Evolutionary conservation across 1,140 invertebrate genomes (phyloP).

Genomic region (Anastrepha obliqua): DNA sequence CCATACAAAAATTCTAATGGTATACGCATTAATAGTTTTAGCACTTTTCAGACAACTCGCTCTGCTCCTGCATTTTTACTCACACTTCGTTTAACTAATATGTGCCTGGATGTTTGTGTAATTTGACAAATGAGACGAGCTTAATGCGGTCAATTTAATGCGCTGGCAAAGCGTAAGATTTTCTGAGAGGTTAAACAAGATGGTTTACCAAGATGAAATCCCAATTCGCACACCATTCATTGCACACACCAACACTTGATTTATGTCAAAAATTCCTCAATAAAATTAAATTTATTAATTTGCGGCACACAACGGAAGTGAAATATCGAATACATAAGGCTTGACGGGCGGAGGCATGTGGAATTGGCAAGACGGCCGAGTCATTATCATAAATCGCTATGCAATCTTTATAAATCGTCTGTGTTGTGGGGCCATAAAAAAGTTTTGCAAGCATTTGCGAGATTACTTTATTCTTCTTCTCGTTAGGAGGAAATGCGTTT

Average conservation of each 20-base stretch:
- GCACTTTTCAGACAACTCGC: no score
- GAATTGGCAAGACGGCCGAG: conserved; percentile 1
- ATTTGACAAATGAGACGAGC: conserved; percentile 31
- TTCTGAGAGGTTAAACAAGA: neutral
- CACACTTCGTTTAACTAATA: conserved; percentile 3
- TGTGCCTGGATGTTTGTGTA: neutral
- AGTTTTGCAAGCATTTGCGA: neutral
- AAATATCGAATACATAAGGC: neutral
- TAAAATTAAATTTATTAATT: conserved; percentile 52
- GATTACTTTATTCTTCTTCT: neutral
- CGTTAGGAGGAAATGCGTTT: neutral
- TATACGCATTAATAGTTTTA: neutral
- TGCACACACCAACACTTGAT: conserved; percentile 4
- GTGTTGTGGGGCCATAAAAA: conserved; percentile 29
- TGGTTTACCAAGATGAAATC: neutral
- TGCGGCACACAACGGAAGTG: neutral
- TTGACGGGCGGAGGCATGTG: neutral
- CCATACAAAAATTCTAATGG: no score
- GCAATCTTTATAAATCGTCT: conserved; percentile 46
- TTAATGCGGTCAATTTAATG: conserved; percentile 23
- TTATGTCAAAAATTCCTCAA: conserved; percentile 12
- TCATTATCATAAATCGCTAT: conserved; percentile 50
- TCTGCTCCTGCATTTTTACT: neutral
- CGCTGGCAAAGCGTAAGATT: neutral
- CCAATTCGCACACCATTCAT: neutral